Base-by-base conservation (phyloP, 64 coral and sea anemone genomes). In the Cladopsammia gracilis region DNA sequence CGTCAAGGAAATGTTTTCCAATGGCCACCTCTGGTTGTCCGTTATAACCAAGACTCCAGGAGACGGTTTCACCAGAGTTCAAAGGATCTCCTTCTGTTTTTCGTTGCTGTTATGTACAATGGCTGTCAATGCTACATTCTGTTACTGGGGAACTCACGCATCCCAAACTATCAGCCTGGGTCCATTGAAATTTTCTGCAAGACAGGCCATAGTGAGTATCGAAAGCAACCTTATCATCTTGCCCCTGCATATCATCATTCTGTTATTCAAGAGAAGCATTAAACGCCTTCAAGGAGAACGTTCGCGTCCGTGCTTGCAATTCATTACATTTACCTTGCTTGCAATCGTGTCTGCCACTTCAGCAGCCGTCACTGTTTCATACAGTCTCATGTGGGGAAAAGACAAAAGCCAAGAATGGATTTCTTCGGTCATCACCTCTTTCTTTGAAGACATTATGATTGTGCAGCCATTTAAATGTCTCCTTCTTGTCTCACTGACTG, bases 1-100 rank as follows among this genome's bases (percentile, higher is more conserved):
- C 15, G 68, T 91, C 18, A 81, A 23, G 15, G 82, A 73, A 25
- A 79, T 82, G 6, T 72, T 91, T 8, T 47, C 89, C 26, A 75
- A 91, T 34, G 77, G 89, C 22, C 89, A 91, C 15, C 65, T 91
- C 13, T 91, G 89, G 89, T 70, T 91, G 26, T 91, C 89, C 0
- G 68, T 91, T 14, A 18, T 91, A 58, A 76, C 77, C 1, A 91
- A 91, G 62, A 77, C 69, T 42, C 89, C 89, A 10, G 73, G 48
- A 34, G 78, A 49, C 42, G 52, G 53, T 49, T 91, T 91, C 7
- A 82, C 89, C 4, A 82, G 89, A 58, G 23, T 58, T 43, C 89
- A 91, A 46, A 77, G 89, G 18, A 34, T 70, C 3, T 91, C 89
- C 1, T 91, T 43, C 23, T 91, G 89, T 24, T 43, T 91, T 4